Base-by-base conservation (phyloP, 2,888 invertebrate genomes). In the Caradrina clavipalpis region DNA sequence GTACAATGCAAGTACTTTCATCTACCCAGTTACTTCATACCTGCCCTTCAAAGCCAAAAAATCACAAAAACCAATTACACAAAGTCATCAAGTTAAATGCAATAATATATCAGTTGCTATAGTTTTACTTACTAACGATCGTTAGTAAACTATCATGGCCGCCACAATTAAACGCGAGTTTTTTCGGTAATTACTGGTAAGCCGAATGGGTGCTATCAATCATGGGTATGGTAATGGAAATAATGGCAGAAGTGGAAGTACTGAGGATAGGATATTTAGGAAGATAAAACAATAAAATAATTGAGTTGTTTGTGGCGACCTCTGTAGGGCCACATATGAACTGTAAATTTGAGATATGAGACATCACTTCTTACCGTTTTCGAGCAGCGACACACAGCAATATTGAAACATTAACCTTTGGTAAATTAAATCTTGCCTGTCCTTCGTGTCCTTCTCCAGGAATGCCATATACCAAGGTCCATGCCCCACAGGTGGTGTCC, bases 101-200 rank as follows among this genome's bases (percentile, higher is more conserved):
- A 81, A 80, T 82, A 87, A 89, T 91, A 86, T 88, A 91, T 91
- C 90, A 87, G 90, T 31, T 87, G 82, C 87, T 39, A 22, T n/a
- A 54, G 5, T 75, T 64, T 47, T 13, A 39, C 42, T 88, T 76
- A 77, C 73, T 83, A 85, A 84, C 69, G 84, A 83, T 79, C 76
- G 68, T 76, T 76, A 73, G 73, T 53, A 65, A 50, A 55, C 55
- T 57, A 78, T 78, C 73, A 81, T 51, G 49, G 50, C 26, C 21
- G 26, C 81, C 70, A 85, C 89, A 90, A 93, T 93, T 94, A 92
- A 89, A 89, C 70, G 74, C 19, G 67, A 74, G 86, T 90, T 93
- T 91, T 92, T 92, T 91, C 86, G 88, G 88, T 92, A 87, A 92
- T 93, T 91, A 92, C 83, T 56, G 35, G 68, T 69, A 70, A 76